Evolutionary conservation across 1,140 invertebrate species (phyloP), one percentile per base, ranked within the genome.

Genomic region (Drosophila ogumai): DNA sequence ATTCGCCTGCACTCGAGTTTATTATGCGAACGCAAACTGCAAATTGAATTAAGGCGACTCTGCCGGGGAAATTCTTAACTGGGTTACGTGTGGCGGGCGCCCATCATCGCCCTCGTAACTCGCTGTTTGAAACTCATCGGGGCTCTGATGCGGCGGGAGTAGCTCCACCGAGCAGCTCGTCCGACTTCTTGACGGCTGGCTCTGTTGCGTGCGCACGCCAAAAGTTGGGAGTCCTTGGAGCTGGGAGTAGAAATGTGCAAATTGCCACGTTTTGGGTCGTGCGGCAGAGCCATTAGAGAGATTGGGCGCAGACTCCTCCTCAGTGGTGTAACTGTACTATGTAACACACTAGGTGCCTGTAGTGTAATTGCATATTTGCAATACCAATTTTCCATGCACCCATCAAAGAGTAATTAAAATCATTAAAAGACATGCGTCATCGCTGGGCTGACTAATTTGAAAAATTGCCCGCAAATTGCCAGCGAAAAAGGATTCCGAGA

Each of bases 21-120:
- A 76, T 76, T 76, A 76, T 77, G 41, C 75, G 55, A 68, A 86
- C 84, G 82, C 74, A 82, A 76, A 82, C 60, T 79, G 80, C 72
- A 84, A 79, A 86, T 88, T 88, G 76, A 88, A 90, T 88, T 90
- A 88, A 78, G 80, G 73, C 68, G 80, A 80, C 73, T 75, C 75
- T 82, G 52, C 67, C 40, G 61, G 44, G 43, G 54, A 61, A 54
- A 52, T 50, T 71, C 58, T 61, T 49, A 66, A 79, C 60, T 67
- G 69, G 58, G 67, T 72, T 68, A 77, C 71, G 71, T 79, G 34
- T n/a, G 12, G 65, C 32, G 13, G 32, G 47, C 50, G 49, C 50
- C 69, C 61, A 68, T 50, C 65, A 69, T 34, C 64, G 50, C 64
- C 67, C 56, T 73, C 66, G 68, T 78, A 69, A 66, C 59, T 65